A percentile compares a stretch with the other conserved stretches of the same genome.
Conservation (phyloP, 2,888 invertebrate genomes). For the Andrena flavipes region DNA sequence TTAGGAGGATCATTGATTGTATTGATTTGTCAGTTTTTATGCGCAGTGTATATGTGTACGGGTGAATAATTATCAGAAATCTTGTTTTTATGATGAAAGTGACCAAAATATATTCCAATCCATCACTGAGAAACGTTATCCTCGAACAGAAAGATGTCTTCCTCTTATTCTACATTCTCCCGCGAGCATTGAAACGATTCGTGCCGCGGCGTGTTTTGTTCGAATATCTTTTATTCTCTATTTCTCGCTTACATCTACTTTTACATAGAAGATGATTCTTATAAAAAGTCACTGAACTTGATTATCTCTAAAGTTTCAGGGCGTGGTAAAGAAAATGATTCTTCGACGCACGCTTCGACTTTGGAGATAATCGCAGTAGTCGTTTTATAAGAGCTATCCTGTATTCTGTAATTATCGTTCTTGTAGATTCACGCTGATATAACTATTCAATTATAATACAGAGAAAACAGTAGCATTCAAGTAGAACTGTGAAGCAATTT, state of each 20-base stretch:
- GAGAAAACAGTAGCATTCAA: not conserved
- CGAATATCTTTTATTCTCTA: not conserved
- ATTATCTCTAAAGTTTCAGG: not conserved
- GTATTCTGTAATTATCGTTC: conserved; percentile 1
- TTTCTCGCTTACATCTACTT: not conserved
- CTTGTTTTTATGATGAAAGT: conserved; percentile 58
- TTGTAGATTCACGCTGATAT: not conserved
- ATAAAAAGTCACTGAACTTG: not conserved
- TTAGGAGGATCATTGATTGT: conserved; percentile 30
- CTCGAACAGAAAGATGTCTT: conserved; percentile 5
- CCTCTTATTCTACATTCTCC: conserved; percentile 23
- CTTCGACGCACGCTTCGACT: not conserved
- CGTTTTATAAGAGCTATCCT: not conserved
- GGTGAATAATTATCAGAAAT: conserved; percentile 54
- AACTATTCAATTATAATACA: not conserved
- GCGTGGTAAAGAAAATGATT: not conserved
- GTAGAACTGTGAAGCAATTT: not conserved
- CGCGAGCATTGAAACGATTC: conserved; percentile 11
- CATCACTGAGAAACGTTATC: conserved; percentile 28
- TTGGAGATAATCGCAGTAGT: not conserved
- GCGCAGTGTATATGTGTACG: conserved; percentile 51
- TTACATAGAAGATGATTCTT: conserved; percentile 1
- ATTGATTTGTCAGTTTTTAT: conserved; percentile 56
- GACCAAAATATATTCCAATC: conserved; percentile 60
- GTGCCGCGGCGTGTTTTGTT: not conserved